These are phyloP conservation scores for Pseudomyrmex dendroicus DNA, from an alignment of 1,140 invertebrate genomes.

Conservation along the genomic window DNA sequence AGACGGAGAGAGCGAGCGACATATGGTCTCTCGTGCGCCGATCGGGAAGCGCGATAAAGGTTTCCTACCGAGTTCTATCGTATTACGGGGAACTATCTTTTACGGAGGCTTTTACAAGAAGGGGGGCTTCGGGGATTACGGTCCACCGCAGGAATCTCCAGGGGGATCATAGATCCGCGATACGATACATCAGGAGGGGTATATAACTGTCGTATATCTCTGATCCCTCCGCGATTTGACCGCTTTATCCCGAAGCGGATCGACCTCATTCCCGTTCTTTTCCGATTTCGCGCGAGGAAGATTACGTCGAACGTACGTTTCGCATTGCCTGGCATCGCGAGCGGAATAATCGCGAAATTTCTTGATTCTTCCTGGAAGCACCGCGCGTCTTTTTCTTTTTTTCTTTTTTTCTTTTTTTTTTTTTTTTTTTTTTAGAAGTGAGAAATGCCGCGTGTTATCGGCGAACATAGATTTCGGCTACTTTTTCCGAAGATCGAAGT, in stretches of 20 bases:
- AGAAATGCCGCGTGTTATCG: constrained; percentile 15
- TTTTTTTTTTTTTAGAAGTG: neutral
- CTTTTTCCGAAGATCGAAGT: neutral
- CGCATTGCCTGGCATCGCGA: too few relatives aligned
- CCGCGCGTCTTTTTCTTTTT: neutral
- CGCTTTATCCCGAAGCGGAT: constrained; percentile 67
- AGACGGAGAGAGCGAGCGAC: constrained; percentile 58
- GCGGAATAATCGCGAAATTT: too few relatives aligned
- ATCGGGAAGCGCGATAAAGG: constrained; percentile 67
- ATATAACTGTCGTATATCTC: constrained; percentile 60
- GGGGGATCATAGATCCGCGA: constrained; percentile 71
- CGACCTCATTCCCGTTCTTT: constrained; percentile 37
- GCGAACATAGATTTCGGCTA: constrained; percentile 15
- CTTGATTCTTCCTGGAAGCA: too few relatives aligned
- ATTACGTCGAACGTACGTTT: constrained; percentile 3
- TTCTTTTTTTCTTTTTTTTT: neutral
- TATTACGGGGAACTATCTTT: constrained; percentile 73
- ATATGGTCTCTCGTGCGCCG: constrained; percentile 71
- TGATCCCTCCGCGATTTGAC: constrained; percentile 45
- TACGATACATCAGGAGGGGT: constrained; percentile 71
- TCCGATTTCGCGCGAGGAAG: constrained; percentile 31
- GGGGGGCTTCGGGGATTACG: constrained; percentile 70
- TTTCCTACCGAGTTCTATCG: constrained; percentile 63
- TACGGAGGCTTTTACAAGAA: constrained; percentile 66
- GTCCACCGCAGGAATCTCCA: constrained; percentile 71